Base-by-base conservation (phyloP, 2,888 invertebrate genomes). In the Bruchidius siliquastri region DNA sequence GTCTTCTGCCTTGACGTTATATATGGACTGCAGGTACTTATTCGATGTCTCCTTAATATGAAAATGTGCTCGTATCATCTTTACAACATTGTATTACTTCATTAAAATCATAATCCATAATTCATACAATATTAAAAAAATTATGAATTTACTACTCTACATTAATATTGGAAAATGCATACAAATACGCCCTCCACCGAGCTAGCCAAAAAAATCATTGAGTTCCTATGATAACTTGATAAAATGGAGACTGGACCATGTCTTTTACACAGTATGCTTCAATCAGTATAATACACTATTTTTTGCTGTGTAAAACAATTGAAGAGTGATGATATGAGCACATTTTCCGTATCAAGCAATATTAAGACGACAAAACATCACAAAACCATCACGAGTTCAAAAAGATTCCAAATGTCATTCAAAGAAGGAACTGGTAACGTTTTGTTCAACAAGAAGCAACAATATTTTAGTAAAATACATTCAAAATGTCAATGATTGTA, bases 341-440 rank as follows among this genome's bases (percentile, higher is more conserved):
- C 49, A 49, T 1, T 49, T 4, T 49, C 13, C 49, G 21, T 21
- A 69, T 49, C 49, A 70, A 67, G 26, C 70, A 69, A 72, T 67
- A 69, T 72, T 72, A 32, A 69, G 72, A 72, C 66, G 72, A 69
- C n/a, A n/a, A n/a, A n/a, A n/a, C n/a, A n/a, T 20, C 68, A 0
- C 68, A 68, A 72, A 21, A 67, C 22, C 26, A 72, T 69, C 32
- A 22, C 67, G 20, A 72, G 68, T 8, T 20, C 21, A 22, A 72
- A 69, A 49, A 69, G 18, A 66, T 70, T 69, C 20, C 67, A 21
- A 69, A 72, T 67, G 67, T 20, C 22, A 21, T 8, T 67, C 4
- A 8, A 26, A 66, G 70, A 72, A 72, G 22, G 22, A 4, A 22
- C 72, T 72, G 72, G 72, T 72, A 72, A 72, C 72, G 72, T 72